These are phyloP conservation scores for Nothobranchius kuhntae DNA, from an alignment of 2,113 vertebrate genomes.

Conservation along the genomic window DNA sequence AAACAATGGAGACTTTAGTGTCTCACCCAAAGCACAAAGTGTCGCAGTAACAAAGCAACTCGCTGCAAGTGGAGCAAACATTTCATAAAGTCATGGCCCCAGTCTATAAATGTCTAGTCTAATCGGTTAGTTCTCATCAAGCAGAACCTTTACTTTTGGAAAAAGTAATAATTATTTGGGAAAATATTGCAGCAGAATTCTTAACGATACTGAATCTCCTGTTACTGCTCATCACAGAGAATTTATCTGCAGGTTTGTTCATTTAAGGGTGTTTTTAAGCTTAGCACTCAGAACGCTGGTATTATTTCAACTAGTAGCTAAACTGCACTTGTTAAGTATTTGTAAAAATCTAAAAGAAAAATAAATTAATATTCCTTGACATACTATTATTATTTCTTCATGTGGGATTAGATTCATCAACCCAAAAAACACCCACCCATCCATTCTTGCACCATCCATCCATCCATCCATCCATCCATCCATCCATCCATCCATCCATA, in stretches of 20 bases:
- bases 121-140: slow-evolving; percentile 60
- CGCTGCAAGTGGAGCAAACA: slow-evolving; percentile 73
- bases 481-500: too few relatives aligned
- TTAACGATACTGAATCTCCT: neutral
- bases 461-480: too few relatives aligned
- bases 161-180: slow-evolving; percentile 16
- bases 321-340: too few relatives aligned
- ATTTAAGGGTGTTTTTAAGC: neutral
- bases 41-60: slow-evolving; percentile 73
- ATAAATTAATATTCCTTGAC: too few relatives aligned
- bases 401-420: too few relatives aligned
- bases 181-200: slow-evolving; percentile 8
- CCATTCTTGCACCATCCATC: too few relatives aligned
- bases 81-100: slow-evolving; percentile 72
- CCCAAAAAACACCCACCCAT: too few relatives aligned
- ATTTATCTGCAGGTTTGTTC: neutral
- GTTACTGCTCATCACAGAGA: neutral
- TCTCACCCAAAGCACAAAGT: slow-evolving; percentile 77
- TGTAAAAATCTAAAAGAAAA: too few relatives aligned
- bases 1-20: slow-evolving; percentile 83
- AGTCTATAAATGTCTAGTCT: slow-evolving; percentile 71
- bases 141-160: slow-evolving; percentile 35
- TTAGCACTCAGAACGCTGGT: neutral
- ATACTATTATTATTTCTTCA: too few relatives aligned
- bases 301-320: too few relatives aligned